These are phyloP conservation scores for Ochropleura plecta DNA, from an alignment of 2,888 invertebrate species.

Conservation along the genomic window DNA sequence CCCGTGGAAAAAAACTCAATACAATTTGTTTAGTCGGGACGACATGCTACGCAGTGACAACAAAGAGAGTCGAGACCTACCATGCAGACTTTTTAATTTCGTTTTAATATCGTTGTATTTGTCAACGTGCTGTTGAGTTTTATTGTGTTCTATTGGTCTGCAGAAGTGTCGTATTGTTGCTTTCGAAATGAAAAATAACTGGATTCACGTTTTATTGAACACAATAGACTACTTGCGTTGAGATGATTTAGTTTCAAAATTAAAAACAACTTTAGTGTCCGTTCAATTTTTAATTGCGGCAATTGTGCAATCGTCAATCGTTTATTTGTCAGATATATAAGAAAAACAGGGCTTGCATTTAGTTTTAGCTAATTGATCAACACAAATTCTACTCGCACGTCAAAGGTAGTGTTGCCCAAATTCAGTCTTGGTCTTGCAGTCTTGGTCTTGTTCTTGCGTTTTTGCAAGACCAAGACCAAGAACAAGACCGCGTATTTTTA, in stretches of 20 bases:
- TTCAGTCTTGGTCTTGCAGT: too few relatives aligned
- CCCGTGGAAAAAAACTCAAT: not conserved
- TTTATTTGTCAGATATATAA: not conserved
- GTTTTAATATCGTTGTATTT: conserved; percentile 10
- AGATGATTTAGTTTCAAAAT: not conserved
- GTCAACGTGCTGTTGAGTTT: not conserved
- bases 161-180: not conserved
- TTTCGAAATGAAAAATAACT: not conserved
- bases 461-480: too few relatives aligned
- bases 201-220: not conserved
- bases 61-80: not conserved
- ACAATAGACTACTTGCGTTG: not conserved
- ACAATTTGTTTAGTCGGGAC: not conserved
- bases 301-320: not conserved
- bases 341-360: not conserved
- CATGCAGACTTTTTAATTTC: not conserved
- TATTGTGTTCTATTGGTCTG: conserved; percentile 11
- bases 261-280: not conserved
- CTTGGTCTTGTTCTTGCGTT: too few relatives aligned
- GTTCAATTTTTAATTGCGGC: not conserved
- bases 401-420: too few relatives aligned
- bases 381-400: too few relatives aligned
- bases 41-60: not conserved
- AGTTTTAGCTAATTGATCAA: not conserved
- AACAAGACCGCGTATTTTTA: too few relatives aligned